These are phyloP conservation scores for Chloromyia formosa DNA, from an alignment of 2,888 invertebrate genomes.

Conservation along the genomic window DNA sequence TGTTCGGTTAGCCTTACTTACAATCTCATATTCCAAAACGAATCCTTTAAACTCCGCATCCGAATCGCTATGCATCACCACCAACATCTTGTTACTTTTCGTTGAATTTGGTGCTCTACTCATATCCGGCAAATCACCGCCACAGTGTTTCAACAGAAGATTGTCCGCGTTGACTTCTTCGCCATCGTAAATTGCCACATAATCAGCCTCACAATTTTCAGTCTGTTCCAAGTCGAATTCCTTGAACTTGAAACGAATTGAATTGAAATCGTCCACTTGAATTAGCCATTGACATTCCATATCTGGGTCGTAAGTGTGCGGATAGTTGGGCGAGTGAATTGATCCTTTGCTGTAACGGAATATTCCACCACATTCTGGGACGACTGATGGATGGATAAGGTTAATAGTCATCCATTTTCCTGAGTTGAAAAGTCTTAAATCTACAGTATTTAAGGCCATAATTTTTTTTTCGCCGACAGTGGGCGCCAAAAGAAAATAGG, in stretches of 20 bases:
- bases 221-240: conserved; percentile 71
- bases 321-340: conserved; percentile 85
- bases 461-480: too few relatives aligned
- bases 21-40: conserved; percentile 72
- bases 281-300: conserved; percentile 84
- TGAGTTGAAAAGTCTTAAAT: too few relatives aligned
- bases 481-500: too few relatives aligned
- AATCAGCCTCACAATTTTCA: conserved; percentile 56
- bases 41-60: conserved; percentile 78
- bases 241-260: conserved; percentile 73
- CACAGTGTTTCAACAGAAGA: conserved; percentile 69
- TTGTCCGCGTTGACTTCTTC: conserved; percentile 57
- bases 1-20: too few relatives aligned
- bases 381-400: too few relatives aligned
- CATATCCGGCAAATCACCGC: conserved; percentile 64
- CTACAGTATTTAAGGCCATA: too few relatives aligned
- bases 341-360: conserved; percentile 70
- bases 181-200: conserved; percentile 62
- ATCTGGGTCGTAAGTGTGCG: conserved; percentile 77
- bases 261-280: conserved; percentile 72
- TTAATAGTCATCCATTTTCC: too few relatives aligned
- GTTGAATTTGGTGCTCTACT: conserved; percentile 60
- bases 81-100: conserved; percentile 68
- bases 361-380: conserved; percentile 84
- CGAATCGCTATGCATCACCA: conserved; percentile 73